Conservation (phyloP, 2,888 invertebrate species). For the Cistogaster globosa region DNA sequence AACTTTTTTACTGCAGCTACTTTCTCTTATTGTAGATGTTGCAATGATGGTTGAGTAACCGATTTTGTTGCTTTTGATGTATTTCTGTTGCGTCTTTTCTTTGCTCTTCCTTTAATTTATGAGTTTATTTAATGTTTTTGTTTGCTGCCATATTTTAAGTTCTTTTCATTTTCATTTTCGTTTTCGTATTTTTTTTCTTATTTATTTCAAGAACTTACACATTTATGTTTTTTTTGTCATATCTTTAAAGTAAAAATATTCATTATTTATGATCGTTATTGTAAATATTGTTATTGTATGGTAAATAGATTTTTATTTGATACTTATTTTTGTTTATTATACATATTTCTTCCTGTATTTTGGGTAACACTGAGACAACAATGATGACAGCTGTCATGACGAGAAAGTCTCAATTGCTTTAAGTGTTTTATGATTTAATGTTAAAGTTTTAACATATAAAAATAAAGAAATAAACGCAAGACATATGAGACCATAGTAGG, state of each 20-base stretch:
- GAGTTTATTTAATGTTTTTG: conserved; percentile 68
- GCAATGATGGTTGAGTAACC: not conserved
- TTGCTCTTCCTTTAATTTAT: conserved; percentile 68
- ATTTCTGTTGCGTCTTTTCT: conserved; percentile 19
- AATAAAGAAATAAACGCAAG: not conserved
- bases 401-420: conserved; percentile 65
- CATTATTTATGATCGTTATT: conserved; percentile 42
- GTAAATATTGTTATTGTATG: not conserved
- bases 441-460: not conserved
- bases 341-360: conserved; percentile 15
- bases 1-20: conserved; percentile 26
- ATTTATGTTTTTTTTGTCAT: not conserved
- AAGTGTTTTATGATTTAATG: conserved; percentile 62
- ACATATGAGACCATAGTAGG: not conserved
- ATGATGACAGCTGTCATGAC: conserved; percentile 71
- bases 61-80: not conserved
- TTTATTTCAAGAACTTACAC: conserved; percentile 21
- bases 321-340: conserved; percentile 26
- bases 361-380: conserved; percentile 66
- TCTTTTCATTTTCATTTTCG: not conserved
- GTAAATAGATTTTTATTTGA: conserved; percentile 48
- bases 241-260: conserved; percentile 10
- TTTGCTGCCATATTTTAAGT: conserved; percentile 68
- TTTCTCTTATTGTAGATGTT: not conserved
- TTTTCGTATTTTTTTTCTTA: not conserved